A percentile compares a stretch with the other conserved stretches of the same genome.
Conservation (phyloP, 1,140 invertebrate genomes). For the Zaprionus tsacasi region DNA sequence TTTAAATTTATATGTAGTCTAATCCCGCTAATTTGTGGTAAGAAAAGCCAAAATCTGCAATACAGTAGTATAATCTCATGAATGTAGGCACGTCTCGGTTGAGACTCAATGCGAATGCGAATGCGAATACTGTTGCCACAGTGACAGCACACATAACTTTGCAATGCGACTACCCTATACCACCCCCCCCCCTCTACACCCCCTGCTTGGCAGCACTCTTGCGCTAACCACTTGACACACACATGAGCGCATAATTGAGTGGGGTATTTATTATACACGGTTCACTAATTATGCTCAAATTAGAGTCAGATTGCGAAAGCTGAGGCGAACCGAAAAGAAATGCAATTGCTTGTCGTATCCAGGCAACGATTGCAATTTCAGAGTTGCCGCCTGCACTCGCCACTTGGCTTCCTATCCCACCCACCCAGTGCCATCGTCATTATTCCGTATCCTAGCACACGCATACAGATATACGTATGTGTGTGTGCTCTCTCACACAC, state of each 20-base stretch:
- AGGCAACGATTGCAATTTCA: slow-evolving; percentile 27
- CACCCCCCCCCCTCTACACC: neutral
- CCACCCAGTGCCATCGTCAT: no score
- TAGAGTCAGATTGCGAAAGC: slow-evolving; percentile 2
- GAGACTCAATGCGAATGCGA: neutral
- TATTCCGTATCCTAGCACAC: neutral
- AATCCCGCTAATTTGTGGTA: no score
- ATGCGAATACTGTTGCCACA: neutral
- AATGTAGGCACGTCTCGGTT: neutral
- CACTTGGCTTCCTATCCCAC: neutral
- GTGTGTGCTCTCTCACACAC: neutral
- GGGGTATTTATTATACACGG: slow-evolving; percentile 40
- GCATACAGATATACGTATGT: neutral
- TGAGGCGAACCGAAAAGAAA: slow-evolving; percentile 13
- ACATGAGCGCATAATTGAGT: slow-evolving; percentile 41
- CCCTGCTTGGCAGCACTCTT: neutral
- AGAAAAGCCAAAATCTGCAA: no score
- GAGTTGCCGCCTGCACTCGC: neutral
- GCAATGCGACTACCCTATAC: neutral
- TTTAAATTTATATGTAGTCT: no score
- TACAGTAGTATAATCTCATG: neutral
- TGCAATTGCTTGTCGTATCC: slow-evolving; percentile 29
- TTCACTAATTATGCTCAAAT: slow-evolving; percentile 39
- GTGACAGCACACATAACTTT: slow-evolving; percentile 4
- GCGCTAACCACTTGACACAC: neutral